Percentiles rank a stretch among this genome's conserved stretches.
phyloP scores from a whole-genome alignment of 2,113 vertebrate species.

The Meriones unguiculatus region DNA sequence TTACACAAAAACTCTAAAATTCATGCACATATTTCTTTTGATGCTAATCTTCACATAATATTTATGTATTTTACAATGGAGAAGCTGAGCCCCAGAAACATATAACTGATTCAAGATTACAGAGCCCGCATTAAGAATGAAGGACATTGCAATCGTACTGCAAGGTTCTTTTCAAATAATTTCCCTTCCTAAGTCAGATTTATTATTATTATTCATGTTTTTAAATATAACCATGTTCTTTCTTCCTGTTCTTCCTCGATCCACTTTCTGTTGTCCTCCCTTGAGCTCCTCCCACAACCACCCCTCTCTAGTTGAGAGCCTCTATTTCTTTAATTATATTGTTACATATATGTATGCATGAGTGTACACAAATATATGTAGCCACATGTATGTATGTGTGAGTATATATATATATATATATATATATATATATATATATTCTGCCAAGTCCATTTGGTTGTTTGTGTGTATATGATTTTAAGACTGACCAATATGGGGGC shows the following conservation, averaged over 20 bases:
- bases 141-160: background rate
- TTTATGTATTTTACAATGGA: background rate
- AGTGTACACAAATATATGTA: no score
- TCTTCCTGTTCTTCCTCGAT: background rate
- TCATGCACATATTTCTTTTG: background rate
- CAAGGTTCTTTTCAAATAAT: background rate
- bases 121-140: background rate
- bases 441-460: background rate
- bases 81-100: background rate
- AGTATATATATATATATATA: background rate
- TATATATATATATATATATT: accelerated
- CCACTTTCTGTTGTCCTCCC: background rate
- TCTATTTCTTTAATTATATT: background rate
- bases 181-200: background rate
- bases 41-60: background rate
- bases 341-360: background rate
- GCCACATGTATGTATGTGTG: background rate
- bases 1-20: background rate
- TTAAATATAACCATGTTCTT: background rate
- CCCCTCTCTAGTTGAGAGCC: background rate
- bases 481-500: background rate
- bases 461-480: background rate
- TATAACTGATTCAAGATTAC: background rate
- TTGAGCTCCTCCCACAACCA: background rate
- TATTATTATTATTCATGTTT: background rate